A percentile compares a stretch with the other conserved stretches of the same genome.
phyloP scores from a whole-genome alignment of 2,888 invertebrate genomes.

The Antitype chi region DNA sequence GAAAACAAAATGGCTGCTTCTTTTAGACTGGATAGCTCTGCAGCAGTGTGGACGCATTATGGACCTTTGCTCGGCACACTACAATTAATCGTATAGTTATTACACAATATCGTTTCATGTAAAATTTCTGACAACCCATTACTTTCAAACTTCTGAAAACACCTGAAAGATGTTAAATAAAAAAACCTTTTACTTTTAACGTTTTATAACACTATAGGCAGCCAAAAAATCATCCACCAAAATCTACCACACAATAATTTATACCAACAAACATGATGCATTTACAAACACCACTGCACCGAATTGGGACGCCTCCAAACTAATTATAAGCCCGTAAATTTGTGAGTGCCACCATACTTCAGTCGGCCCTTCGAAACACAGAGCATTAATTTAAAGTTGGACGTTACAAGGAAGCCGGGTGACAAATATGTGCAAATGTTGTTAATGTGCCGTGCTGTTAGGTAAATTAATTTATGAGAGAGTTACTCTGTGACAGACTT shows the following conservation, averaged over 20 bases:
- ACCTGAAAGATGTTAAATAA: neutral
- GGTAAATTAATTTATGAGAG: conserved; percentile 55
- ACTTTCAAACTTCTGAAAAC: neutral
- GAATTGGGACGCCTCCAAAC: conserved; percentile 83
- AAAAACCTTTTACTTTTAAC: neutral
- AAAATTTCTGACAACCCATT: neutral
- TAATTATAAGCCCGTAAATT: conserved; percentile 83
- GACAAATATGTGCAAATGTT: conserved; percentile 68
- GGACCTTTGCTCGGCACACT: neutral
- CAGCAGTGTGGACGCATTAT: neutral
- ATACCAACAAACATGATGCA: conserved; percentile 63
- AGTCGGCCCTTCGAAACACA: conserved; percentile 68
- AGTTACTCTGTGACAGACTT: conserved; percentile 26
- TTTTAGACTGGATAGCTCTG: neutral
- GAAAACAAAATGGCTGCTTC: neutral
- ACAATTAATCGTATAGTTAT: neutral
- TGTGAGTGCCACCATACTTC: conserved; percentile 68
- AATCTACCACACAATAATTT: conserved; percentile 43
- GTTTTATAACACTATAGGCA: neutral
- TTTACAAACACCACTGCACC: conserved; percentile 60
- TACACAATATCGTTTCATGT: neutral
- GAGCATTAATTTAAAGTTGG: conserved; percentile 71
- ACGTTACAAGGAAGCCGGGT: conserved; percentile 71
- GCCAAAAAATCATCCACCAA: neutral
- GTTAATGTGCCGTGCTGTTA: conserved; percentile 59